phyloP scores from a whole-genome alignment of 2,888 invertebrate species.

The Pristionchus fissidentatus region DNA sequence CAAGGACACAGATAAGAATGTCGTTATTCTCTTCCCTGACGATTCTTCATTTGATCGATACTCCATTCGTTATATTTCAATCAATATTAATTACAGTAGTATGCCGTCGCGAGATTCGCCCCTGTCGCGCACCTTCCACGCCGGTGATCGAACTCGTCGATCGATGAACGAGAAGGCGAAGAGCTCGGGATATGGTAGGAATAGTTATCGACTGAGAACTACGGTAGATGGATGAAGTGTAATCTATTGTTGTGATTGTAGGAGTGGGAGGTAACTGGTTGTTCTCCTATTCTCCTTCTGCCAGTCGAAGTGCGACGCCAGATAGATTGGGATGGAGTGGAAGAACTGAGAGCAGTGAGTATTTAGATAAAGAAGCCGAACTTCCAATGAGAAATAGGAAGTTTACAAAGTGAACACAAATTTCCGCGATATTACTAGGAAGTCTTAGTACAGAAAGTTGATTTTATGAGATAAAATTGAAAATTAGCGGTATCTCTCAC shows the following conservation, averaged over 20 bases:
- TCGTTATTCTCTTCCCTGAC: too few species aligned
- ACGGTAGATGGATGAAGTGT: neutral
- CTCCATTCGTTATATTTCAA: too few species aligned
- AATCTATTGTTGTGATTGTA: neutral
- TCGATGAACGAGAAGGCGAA: constrained; percentile 15
- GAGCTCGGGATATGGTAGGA: constrained; percentile 33
- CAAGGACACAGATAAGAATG: too few species aligned
- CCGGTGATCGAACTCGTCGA: neutral
- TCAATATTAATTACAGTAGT: constrained; percentile 14
- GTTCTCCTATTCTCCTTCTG: constrained; percentile 18
- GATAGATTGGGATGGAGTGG: constrained; percentile 26
- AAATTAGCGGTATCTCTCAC: neutral
- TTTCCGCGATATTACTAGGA: too few species aligned
- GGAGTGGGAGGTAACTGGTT: constrained; percentile 20
- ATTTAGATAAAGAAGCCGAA: too few species aligned
- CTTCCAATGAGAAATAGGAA: too few species aligned
- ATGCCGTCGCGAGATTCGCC: constrained; percentile 43
- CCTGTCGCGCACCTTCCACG: constrained; percentile 42
- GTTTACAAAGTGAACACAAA: too few species aligned
- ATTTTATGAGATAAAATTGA: neutral
- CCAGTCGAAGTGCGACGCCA: neutral
- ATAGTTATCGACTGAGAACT: neutral
- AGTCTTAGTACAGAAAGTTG: too few species aligned
- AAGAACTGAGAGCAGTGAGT: neutral
- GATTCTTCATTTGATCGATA: neutral